Evolutionary conservation across 2,888 invertebrate genomes (phyloP).

Genomic region (Sarcophaga rosellei): DNA sequence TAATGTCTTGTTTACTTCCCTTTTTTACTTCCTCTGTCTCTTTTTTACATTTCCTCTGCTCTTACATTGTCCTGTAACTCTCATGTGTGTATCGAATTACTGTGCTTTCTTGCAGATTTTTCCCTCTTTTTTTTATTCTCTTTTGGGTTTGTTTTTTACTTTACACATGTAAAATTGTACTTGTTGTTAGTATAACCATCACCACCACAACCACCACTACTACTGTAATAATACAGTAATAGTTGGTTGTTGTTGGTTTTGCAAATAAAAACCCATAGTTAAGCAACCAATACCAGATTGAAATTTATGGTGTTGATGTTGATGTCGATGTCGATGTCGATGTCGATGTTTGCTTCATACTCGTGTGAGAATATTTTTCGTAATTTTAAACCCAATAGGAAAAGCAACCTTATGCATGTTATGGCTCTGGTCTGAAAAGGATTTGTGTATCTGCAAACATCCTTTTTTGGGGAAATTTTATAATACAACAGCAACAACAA

Average conservation of each 20-base stretch:
- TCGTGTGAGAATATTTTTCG: constrained; percentile 20
- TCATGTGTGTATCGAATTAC: constrained; percentile 43
- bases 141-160: background rate
- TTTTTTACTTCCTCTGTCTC: background rate
- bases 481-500: background rate
- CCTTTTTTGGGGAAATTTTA: background rate
- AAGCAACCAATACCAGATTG: background rate
- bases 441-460: constrained; percentile 30
- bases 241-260: constrained; percentile 5
- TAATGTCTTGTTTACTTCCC: background rate
- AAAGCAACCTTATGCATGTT: constrained; percentile 47
- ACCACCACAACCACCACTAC: too few relatives aligned
- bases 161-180: constrained; percentile 45
- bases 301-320: background rate
- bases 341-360: background rate
- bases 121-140: background rate
- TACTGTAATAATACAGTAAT: too few relatives aligned
- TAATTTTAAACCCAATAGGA: constrained; percentile 40
- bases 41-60: background rate
- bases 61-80: background rate
- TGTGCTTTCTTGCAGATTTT: constrained; percentile 28
- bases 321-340: too few relatives aligned
- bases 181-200: background rate
- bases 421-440: constrained; percentile 2
- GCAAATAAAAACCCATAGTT: constrained; percentile 27